A percentile compares a stretch with the other conserved stretches of the same genome.
Evolutionary conservation across 2,797 vertebrate species (phyloP).

Genomic region (Rhinichthys osculus): DNA sequence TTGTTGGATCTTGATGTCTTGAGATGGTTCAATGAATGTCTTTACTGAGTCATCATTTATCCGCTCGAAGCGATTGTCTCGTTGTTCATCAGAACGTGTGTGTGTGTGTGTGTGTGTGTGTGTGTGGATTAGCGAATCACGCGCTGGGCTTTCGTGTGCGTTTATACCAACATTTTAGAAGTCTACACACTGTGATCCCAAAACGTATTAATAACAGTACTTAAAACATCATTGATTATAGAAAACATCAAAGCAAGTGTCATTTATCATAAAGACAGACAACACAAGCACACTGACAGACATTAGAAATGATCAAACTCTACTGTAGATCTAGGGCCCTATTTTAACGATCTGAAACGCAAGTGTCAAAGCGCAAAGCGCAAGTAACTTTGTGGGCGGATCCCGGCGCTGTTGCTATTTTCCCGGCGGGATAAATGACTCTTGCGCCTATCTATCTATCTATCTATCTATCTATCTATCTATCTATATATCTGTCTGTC

Average conservation of each 20-base stretch:
- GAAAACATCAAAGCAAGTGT: not conserved
- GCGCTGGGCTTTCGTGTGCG: not conserved
- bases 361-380: too few species aligned
- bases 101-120: conserved; percentile 16
- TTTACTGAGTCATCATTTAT: conserved; percentile 35
- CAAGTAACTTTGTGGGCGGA: too few species aligned
- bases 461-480: too few species aligned
- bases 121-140: not conserved
- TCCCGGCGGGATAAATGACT: too few species aligned
- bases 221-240: not conserved
- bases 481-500: too few species aligned
- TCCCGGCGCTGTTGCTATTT: too few species aligned
- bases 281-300: not conserved
- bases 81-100: conserved; percentile 17
- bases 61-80: conserved; percentile 30
- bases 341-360: too few species aligned
- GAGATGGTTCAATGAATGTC: conserved; percentile 26
- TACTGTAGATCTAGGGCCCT: not conserved
- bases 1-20: conserved; percentile 44
- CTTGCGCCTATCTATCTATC: too few species aligned
- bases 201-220: not conserved
- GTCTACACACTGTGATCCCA: not conserved
- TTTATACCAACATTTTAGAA: not conserved
- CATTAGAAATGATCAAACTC: not conserved
- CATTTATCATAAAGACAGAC: not conserved